Conservation (phyloP, 2,888 invertebrate species). For the Clanis bilineata region DNA sequence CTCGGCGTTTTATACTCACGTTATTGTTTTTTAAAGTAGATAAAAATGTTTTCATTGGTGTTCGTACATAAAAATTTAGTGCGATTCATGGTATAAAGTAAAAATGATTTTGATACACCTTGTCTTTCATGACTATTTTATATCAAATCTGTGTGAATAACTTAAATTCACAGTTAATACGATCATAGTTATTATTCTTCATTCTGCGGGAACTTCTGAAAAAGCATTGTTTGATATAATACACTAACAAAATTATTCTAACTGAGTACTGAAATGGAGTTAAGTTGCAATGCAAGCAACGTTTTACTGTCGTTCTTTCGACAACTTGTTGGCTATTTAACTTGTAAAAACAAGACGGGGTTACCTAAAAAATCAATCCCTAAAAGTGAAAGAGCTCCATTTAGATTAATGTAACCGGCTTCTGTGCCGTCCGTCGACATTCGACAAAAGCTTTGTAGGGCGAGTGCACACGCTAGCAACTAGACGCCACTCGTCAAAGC, state of each 20-base stretch:
- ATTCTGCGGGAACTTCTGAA: too few relatives aligned
- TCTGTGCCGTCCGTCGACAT: background rate
- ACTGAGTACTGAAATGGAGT: too few relatives aligned
- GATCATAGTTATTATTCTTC: too few relatives aligned
- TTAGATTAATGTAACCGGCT: background rate
- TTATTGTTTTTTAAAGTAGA: background rate
- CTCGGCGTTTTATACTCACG: background rate
- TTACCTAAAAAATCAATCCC: background rate
- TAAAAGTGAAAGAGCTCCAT: background rate
- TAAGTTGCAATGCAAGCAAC: too few relatives aligned
- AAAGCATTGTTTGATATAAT: too few relatives aligned
- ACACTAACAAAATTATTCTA: too few relatives aligned
- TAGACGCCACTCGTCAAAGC: constrained; percentile 2
- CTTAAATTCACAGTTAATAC: too few relatives aligned
- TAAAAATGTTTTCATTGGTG: background rate
- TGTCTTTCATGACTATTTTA: too few relatives aligned
- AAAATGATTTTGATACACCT: too few relatives aligned
- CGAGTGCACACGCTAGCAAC: background rate
- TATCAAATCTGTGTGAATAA: too few relatives aligned
- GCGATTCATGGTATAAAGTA: too few relatives aligned
- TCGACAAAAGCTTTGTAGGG: background rate
- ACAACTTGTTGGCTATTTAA: background rate
- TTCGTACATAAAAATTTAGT: too few relatives aligned
- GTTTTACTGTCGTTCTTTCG: background rate
- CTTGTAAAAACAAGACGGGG: background rate